Base-by-base conservation (phyloP, 2,797 vertebrate species). In the Alca torda region DNA sequence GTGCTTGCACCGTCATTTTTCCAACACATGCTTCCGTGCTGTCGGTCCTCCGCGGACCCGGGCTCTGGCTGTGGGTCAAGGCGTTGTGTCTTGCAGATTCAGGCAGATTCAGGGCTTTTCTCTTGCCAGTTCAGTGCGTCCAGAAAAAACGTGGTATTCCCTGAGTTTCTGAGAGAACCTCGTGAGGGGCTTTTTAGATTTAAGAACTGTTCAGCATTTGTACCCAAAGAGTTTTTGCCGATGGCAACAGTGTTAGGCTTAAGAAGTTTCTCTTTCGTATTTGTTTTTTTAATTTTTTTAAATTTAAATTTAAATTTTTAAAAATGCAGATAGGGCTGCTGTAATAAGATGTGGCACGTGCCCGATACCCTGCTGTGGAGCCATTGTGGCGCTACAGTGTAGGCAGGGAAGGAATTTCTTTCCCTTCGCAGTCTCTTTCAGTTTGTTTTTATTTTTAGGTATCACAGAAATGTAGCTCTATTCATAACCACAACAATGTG, bases 1-100 rank as follows among this genome's bases (percentile, higher is more conserved):
- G 28, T 5, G 60, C 48, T 3, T 51, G 78, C 41, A 4, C 3
- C 1, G 21, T 64, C 11, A 3, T 9, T 65, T 59, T 30, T 13
- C 68, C 64, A 23, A 1, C 0, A 0, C 7, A 11, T 35, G 21
- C 56, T 77, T 50, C 73, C 45, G 11, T 8, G 0, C 41, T 5
- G 3, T 5, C 0, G 0, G 4, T 35, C 43, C 33, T 28, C 17
- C 39, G 7, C 14, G 12, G 8, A 3, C 18, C 18, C 28, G 7
- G 11, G 12, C 59, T 61, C 50, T 75, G 53, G 24, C 37, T 35
- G 20, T 31, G 37, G 20, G 20, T 53, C 54, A 50, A 37, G 30
- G 21, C 3, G 3, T 8, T 60, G 23, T 8, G 18, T 39, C 33
- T 76, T 30, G 21, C 23, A 37, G 8, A 13, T 65, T 59, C 46